Evolutionary conservation across 2,113 vertebrate species (phyloP).

Genomic region (Abramis brama): DNA sequence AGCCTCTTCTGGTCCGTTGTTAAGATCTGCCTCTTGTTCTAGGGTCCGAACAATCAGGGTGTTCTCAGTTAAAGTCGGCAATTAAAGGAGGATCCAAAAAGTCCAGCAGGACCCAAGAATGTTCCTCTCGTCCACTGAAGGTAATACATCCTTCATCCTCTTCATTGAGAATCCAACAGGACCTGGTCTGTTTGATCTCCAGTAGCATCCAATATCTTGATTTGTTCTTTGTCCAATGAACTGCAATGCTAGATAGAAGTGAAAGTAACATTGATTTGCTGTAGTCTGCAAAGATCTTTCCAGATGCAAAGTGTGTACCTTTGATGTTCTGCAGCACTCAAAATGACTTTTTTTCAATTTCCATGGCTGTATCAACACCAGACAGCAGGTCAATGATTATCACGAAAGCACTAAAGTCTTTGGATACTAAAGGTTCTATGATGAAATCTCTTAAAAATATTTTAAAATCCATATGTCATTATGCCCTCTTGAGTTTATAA

Average conservation of each 20-base stretch:
- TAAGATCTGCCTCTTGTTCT: neutral
- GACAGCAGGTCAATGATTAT: slow-evolving; percentile 13
- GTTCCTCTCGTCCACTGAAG: neutral
- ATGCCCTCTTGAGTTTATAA: neutral
- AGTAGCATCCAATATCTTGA: neutral
- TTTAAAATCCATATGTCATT: neutral
- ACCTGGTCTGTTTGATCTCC: slow-evolving; percentile 24
- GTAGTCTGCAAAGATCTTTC: slow-evolving; percentile 3
- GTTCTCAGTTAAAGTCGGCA: neutral
- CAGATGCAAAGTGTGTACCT: slow-evolving; percentile 1
- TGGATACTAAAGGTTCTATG: neutral
- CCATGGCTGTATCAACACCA: neutral
- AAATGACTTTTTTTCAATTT: neutral
- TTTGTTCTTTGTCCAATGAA: slow-evolving; percentile 5
- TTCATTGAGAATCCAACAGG: slow-evolving; percentile 1
- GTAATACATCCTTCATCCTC: neutral
- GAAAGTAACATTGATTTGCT: slow-evolving; percentile 9
- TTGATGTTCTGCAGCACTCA: neutral
- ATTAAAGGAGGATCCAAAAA: neutral
- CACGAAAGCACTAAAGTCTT: neutral
- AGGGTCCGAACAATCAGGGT: neutral
- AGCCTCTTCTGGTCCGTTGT: neutral
- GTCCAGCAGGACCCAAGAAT: neutral
- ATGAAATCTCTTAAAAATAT: neutral
- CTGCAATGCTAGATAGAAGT: neutral